Conservation (phyloP, 2,888 invertebrate species). For the Oligia latruncula region DNA sequence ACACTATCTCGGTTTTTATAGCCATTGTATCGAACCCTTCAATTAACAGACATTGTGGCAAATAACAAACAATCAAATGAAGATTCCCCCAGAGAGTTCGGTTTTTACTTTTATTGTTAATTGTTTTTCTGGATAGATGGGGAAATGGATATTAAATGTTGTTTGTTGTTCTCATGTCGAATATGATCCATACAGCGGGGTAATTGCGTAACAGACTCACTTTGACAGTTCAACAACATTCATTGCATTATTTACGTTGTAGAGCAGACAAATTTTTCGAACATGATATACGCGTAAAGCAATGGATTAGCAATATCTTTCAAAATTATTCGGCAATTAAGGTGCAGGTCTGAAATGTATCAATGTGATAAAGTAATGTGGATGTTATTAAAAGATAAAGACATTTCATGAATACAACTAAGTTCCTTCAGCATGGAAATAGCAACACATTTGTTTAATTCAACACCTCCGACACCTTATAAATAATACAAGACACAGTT, state of each 20-base stretch:
- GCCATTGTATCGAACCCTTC: constrained; percentile 79
- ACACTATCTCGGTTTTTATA: constrained; percentile 82
- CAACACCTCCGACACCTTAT: constrained; percentile 10
- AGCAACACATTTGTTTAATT: constrained; percentile 11
- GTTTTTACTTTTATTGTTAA: constrained; percentile 64
- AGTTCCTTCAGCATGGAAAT: neutral
- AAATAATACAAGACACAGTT: constrained; percentile 35
- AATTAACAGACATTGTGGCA: constrained; percentile 82
- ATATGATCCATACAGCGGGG: neutral
- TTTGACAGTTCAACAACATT: neutral
- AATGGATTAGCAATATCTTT: neutral
- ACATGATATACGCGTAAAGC: too few species aligned
- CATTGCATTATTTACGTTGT: neutral
- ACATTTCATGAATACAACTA: neutral
- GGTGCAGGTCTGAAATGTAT: too few species aligned
- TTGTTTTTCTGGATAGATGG: constrained; percentile 15
- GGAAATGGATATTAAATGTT: constrained; percentile 7
- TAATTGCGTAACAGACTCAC: too few species aligned
- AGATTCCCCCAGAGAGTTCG: constrained; percentile 67
- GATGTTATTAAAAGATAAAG: too few species aligned
- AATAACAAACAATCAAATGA: constrained; percentile 78
- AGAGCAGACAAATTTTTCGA: neutral
- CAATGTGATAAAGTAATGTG: too few species aligned
- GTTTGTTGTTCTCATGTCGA: neutral
- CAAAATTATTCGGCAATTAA: too few species aligned